Evolutionary conservation across 2,113 vertebrate species (phyloP), one percentile per base, ranked within the genome.

Genomic region (Amazona vittata): DNA sequence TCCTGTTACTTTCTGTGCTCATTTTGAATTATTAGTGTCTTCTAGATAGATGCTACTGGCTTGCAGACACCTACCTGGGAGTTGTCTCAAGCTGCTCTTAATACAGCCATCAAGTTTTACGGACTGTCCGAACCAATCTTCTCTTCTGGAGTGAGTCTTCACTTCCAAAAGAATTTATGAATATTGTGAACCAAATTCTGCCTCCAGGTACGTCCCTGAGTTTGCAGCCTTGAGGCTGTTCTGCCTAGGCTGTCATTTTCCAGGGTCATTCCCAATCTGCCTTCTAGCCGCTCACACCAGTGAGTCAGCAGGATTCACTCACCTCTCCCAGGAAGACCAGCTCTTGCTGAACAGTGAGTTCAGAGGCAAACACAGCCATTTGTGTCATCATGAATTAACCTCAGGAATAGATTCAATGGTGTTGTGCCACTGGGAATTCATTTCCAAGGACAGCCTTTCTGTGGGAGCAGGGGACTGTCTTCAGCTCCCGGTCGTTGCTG

Each of bases 271-370:
- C 60, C 20, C 28, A 62, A 9, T 52, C 39, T 94, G 74, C 39
- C 55, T 81, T 79, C 50, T 60, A 81, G 47, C 0, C 3, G 0
- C 46, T 64, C 44, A 19, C 37, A 35, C 11, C 6, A 0, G 35
- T 94, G 94, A 91, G 70, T 82, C 95, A 93, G 87, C 90, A 84
- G 82, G 65, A 87, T 78, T 78, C 17, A 2, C 28, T 60, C 53
- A 7, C n/a, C 21, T 75, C 52, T 71, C 57, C 25, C 25, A 60
- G 37, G 69, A 93, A 89, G 65, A 94, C 59, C 74, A 87, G 69
- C 52, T 18, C 25, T 81, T 78, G 55, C 81, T 89, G 57, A 86
- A 18, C 46, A 63, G 13, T 37, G 50, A 77, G 60, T 93, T 90
- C 55, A 50, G 52, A 84, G 69, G 50, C 4, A 1, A 78, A 84